Base-by-base conservation (phyloP, 2,797 vertebrate genomes). In the Apogon talboti region DNA sequence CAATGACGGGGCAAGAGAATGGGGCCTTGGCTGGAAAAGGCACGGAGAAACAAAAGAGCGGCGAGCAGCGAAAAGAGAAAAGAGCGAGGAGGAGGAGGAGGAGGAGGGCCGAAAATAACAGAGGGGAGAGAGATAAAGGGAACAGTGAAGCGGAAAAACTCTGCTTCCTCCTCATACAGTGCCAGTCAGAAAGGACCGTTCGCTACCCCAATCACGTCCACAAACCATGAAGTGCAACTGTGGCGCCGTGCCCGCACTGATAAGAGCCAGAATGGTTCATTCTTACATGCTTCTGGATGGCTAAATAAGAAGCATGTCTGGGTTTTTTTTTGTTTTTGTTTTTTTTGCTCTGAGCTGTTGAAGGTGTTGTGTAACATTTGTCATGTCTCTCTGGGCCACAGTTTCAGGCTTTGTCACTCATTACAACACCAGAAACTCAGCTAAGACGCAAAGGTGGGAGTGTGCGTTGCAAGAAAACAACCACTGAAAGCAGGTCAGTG, bases 81-180 rank as follows among this genome's bases (percentile, higher is more conserved):
- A 13, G 37, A 60, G 52, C 54, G 49, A 41, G 41, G 56, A 59
- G 53, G 35, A 59, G 41, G 56, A 59, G 53, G 35, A 59, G 53
- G 35, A 56, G 63, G 75, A 52, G 66, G 70, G 63, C 33, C 0
- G 60, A 71, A 78, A 82, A 81, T 79, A 81, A 85, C 78, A 79
- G 69, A 80, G 77, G 60, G 53, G 61, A 49, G 57, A 52, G 66
- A 82, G 83, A 91, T 87, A 89, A 91, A 89, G 85, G 74, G 76
- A 77, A 90, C 88, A 87, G 86, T 68, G 74, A 74, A 89, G 90
- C 75, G 74, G 83, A 86, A 90, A 90, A 81, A 86, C 78, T 87
- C 82, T 10, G 71, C 79, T 89, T 89, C 80, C 85, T 76, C 61
- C 71, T 82, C 78, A 54, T 57, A 76, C 52, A 55, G 76, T 66